Base-by-base conservation (phyloP, 2,113 vertebrate genomes). In the Geothlypis trichas region DNA sequence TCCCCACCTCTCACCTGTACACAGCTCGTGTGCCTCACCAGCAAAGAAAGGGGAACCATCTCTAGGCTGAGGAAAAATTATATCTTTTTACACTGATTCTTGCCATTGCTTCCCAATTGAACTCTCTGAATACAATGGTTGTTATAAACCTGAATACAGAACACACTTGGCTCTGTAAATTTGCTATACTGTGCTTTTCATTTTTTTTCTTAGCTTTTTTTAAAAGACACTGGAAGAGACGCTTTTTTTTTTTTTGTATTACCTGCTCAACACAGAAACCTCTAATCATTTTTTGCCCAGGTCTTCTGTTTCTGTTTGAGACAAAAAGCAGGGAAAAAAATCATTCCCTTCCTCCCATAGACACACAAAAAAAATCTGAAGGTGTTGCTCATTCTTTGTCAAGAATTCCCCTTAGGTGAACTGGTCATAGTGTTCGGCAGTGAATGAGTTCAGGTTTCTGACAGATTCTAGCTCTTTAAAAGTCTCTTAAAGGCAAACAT, bases 1-100 rank as follows among this genome's bases (percentile, higher is more conserved):
- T 71, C 12, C 28, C 20, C 73, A 16, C 11, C n/a, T 10, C 28
- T 30, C 3, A 0, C 17, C 19, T 5, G 21, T 20, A 73, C 41
- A n/a, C 17, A 73, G 51, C n/a, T 82, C 19, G 0, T 3, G 3
- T 52, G 10, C 9, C 0, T 59, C 3, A 0, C 8, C 67, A 62
- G 51, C 41, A 81, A n/a, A 74, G 37, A 67, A 35, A 76, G 6
- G 7, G 22, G 8, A 79, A 73, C 1, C 0, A 65, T 33, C 27
- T 58, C 42, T 21, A 30, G 27, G 41, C 19, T 87, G 57, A 59
- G 51, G 55, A 23, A 76, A 86, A 69, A 49, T 59, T 0, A 5
- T 37, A 15, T 7, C 47, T 87, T 68, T 52, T 30, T 57, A 20
- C 20, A 15, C 31, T 47, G 57, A 44, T 88, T 33, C 47, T 79